Conservation (phyloP, 2,797 vertebrate genomes). For the Lutjanus campechanus region DNA sequence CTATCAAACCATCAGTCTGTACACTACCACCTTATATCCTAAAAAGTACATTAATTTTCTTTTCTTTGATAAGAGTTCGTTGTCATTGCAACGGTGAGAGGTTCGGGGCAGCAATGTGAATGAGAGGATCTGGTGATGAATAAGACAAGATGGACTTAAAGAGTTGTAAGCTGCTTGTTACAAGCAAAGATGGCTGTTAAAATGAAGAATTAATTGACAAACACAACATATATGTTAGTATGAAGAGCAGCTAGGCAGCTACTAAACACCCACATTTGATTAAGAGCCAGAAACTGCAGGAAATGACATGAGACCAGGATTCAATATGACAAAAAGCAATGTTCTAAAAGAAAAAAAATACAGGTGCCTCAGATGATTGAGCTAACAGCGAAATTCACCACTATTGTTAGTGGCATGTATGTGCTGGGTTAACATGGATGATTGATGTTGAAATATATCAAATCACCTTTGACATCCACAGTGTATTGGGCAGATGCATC, state of each 20-base stretch:
- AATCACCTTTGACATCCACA: slow-evolving; percentile 93
- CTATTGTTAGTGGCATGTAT: slow-evolving; percentile 86
- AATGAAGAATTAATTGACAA: slow-evolving; percentile 82
- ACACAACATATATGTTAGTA: slow-evolving; percentile 82
- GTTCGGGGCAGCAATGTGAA: slow-evolving; percentile 77
- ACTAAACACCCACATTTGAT: slow-evolving; percentile 76
- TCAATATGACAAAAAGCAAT: slow-evolving; percentile 70
- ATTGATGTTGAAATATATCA: slow-evolving; percentile 84
- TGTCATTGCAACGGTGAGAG: slow-evolving; percentile 81
- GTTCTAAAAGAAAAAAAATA: slow-evolving; percentile 43
- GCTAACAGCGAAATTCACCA: slow-evolving; percentile 78
- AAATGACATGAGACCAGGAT: slow-evolving; percentile 72
- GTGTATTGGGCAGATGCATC: slow-evolving; percentile 88
- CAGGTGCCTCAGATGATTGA: slow-evolving; percentile 70
- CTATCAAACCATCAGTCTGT: slow-evolving; percentile 52
- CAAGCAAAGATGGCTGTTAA: slow-evolving; percentile 82
- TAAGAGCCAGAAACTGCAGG: slow-evolving; percentile 76
- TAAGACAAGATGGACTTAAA: slow-evolving; percentile 81
- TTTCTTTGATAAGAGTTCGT: slow-evolving; percentile 75
- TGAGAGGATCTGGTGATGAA: slow-evolving; percentile 79
- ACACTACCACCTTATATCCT: slow-evolving; percentile 48
- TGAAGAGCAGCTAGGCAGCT: slow-evolving; percentile 72
- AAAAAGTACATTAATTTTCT: slow-evolving; percentile 54
- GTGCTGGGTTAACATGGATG: slow-evolving; percentile 86
- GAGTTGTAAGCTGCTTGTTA: slow-evolving; percentile 78